Conservation (phyloP, 1,140 invertebrate genomes). For the Harlomillsia oculata region DNA sequence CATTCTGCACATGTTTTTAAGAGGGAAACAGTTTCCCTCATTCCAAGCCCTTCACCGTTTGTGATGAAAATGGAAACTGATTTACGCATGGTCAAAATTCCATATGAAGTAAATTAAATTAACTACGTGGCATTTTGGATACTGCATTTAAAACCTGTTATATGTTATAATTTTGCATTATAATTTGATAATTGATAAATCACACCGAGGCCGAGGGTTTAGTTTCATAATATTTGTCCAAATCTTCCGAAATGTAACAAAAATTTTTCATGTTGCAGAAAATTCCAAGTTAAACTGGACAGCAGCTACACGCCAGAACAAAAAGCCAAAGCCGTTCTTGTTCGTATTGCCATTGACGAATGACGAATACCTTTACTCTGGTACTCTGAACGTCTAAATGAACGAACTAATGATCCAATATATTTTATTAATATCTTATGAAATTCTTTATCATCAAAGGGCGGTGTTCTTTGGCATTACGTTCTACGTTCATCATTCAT, state of each 20-base stretch:
- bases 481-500: too few species aligned
- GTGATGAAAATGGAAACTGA: neutral
- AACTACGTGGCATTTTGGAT: too few species aligned
- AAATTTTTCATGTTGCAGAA: neutral
- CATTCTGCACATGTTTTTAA: too few species aligned
- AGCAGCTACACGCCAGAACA: constrained; percentile 16
- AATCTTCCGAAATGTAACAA: neutral
- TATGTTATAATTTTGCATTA: too few species aligned
- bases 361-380: constrained; percentile 32
- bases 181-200: too few species aligned
- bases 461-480: constrained; percentile 14
- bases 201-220: neutral
- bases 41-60: constrained; percentile 1
- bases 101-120: constrained; percentile 6
- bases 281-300: neutral
- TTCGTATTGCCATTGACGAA: constrained; percentile 24
- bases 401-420: too few species aligned
- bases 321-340: constrained; percentile 8
- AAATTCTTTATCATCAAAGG: constrained; percentile 1
- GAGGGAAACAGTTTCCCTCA: neutral
- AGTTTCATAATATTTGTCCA: neutral
- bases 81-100: neutral
- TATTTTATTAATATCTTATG: neutral
- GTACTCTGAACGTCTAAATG: too few species aligned
- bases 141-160: neutral